Evolutionary conservation across 2,888 invertebrate species (phyloP), one percentile per base, ranked within the genome.

Genomic region (Cryptus viduatorius): DNA sequence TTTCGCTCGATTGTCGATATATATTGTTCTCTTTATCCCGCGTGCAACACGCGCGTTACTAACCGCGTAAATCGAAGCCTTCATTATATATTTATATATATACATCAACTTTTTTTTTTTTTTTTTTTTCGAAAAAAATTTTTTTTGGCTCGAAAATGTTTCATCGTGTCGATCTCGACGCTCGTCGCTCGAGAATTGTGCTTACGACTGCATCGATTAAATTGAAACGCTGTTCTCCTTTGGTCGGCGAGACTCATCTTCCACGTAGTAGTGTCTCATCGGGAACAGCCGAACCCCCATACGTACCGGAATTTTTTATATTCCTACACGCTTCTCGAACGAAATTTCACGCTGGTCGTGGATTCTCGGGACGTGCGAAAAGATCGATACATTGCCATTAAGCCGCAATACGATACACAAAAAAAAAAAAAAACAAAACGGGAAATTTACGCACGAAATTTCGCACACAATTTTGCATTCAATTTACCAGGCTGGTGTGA

Each of bases 1-100:
- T 89, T 89, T 91, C 90, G 90, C 89, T 89, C 87, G 89, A 91
- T 90, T 90, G 44, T 88, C 88, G 84, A 85, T 86, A 53, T 14
- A 1, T 7, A 37, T 0, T 65, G 56, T 65, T 81, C 46, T 69
- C 69, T 65, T 81, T 42, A 53, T 31, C 42, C 75, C 69, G 7
- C 61, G n/a, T 69, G 29, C 12, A 78, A 78, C 68, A 59, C 46
- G 44, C 42, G 24, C 48, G 31, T 1, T 46, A 67, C 31, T 24
- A 31, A 46, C 31, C 46, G 19, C 48, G 29, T 50, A 14, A 24
- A 44, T 68, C 46, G 29, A 44, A 8, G 44, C 1, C 16, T 69
- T 19, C 29, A 61, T 31, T 50, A 42, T 7, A 29, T 61, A 12
- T 16, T 75, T 64, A 29, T 64, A 37, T 12, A 19, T n/a, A 5